These are phyloP conservation scores for Resseliella maxima DNA, from an alignment of 2,888 invertebrate genomes.

Conservation along the genomic window DNA sequence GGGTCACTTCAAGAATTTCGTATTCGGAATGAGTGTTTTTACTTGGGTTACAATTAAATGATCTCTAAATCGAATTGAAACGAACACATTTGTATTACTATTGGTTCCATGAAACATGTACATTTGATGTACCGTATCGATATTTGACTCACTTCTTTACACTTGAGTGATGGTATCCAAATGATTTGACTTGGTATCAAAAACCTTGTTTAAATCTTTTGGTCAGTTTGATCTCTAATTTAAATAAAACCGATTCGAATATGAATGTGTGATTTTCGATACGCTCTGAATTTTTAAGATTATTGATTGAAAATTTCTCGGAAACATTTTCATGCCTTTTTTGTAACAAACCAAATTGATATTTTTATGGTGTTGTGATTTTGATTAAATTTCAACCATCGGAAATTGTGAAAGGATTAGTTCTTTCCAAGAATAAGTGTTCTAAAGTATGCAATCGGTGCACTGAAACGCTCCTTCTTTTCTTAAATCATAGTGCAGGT, in stretches of 20 bases:
- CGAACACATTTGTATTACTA: not conserved
- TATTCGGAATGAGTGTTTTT: not conserved
- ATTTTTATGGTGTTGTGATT: constrained; percentile 25
- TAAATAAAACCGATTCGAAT: not conserved
- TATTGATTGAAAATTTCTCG: not conserved
- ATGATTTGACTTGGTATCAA: not conserved
- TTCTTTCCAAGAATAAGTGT: not conserved
- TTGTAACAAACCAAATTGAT: not conserved
- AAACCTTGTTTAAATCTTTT: too few relatives aligned
- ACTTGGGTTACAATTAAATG: not conserved
- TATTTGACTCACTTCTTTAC: not conserved
- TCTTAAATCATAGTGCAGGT: too few relatives aligned
- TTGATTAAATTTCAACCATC: not conserved
- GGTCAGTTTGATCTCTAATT: not conserved
- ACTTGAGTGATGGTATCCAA: not conserved
- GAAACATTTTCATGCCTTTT: not conserved
- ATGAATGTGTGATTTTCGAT: not conserved
- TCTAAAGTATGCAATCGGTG: not conserved
- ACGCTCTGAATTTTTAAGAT: not conserved
- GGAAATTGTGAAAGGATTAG: not conserved
- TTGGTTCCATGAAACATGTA: not conserved
- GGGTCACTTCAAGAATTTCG: not conserved
- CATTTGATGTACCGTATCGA: not conserved
- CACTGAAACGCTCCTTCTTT: too few relatives aligned
- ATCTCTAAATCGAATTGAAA: constrained; percentile 17